Base-by-base conservation (phyloP, 2,797 vertebrate species). In the Malurus splendens region DNA sequence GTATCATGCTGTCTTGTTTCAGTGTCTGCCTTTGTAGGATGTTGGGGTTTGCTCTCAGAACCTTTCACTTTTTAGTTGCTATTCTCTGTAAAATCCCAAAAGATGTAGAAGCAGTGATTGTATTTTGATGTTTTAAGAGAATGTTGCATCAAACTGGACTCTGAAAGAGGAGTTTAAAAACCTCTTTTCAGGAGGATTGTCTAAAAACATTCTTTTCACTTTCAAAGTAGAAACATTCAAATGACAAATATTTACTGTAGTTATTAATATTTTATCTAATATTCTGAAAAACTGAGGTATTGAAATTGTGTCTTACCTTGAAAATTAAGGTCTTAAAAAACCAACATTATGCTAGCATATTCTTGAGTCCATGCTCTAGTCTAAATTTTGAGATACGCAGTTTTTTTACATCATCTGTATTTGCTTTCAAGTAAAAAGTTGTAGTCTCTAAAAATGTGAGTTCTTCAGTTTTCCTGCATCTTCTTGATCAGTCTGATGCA, bases 391-490 rank as follows among this genome's bases (percentile, higher is more conserved):
- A 73, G 44, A 27, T 45, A 25, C 0, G 48, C 9, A 7, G 2
- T 23, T 89, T 78, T 78, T 92, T 66, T 54, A 33, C 14, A 7
- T 55, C 28, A 51, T 57, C 7, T 51, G 2, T 68, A 23, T 62
- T 79, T 87, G 20, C 7, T 91, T 56, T 92, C 48, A 74, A 73
- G n/a, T 72, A 30, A 57, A 78, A 86, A 70, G 8, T 28, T 72
- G 9, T 36, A 23, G 28, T 89, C 24, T 27, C 22, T 72, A 44
- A 82, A 92, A 89, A 47, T 54, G 22, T 5, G 82, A 61, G 12
- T 66, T 7, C 14, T 60, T 13, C 30, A 10, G 0, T 80, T 74
- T 89, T 75, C 12, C 17, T 87, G 39, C 12, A 45, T 92, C 19
- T 33, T 71, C 24, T 51, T 47, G 9, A 24, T 50, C 10, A 45